These are phyloP conservation scores for Heterochromis multidens DNA, from an alignment of 2,113 vertebrate genomes.

Conservation along the genomic window DNA sequence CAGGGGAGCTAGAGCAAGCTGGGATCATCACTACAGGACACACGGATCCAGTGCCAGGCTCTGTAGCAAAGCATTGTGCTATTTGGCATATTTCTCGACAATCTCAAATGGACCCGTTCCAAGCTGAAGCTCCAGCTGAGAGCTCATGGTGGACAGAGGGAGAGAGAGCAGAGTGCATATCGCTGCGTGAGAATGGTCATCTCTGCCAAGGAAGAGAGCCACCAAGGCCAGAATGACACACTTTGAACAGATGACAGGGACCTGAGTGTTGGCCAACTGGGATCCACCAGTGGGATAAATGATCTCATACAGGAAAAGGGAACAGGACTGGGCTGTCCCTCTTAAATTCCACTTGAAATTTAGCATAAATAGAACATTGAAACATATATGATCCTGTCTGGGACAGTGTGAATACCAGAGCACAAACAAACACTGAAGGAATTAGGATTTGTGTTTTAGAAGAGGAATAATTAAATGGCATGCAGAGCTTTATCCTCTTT, in stretches of 20 bases:
- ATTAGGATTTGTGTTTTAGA: conserved; percentile 40
- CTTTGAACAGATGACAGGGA: conserved; percentile 67
- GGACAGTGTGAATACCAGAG: background rate
- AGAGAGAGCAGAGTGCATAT: conserved; percentile 17
- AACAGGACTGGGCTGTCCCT: background rate
- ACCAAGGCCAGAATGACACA: conserved; percentile 56
- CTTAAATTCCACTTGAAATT: background rate
- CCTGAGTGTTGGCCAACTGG: conserved; percentile 56
- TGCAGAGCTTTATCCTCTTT: conserved; percentile 27
- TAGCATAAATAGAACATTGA: background rate
- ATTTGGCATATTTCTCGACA: conserved; percentile 46
- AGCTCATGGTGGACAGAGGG: conserved; percentile 50
- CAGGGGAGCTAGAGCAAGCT: conserved; percentile 38
- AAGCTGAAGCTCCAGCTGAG: conserved; percentile 53
- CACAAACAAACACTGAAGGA: background rate
- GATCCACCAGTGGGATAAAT: conserved; percentile 44
- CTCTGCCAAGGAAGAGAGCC: conserved; percentile 47
- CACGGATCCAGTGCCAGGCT: conserved; percentile 19
- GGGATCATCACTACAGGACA: conserved; percentile 51
- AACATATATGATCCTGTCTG: background rate
- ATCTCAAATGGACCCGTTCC: conserved; percentile 42
- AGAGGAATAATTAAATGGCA: conserved; percentile 14
- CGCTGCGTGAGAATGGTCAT: conserved; percentile 42
- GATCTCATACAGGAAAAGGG: conserved; percentile 55
- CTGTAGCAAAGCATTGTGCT: conserved; percentile 38